Conservation (phyloP, 2,888 invertebrate species). For the Oscheius sp. region DNA sequence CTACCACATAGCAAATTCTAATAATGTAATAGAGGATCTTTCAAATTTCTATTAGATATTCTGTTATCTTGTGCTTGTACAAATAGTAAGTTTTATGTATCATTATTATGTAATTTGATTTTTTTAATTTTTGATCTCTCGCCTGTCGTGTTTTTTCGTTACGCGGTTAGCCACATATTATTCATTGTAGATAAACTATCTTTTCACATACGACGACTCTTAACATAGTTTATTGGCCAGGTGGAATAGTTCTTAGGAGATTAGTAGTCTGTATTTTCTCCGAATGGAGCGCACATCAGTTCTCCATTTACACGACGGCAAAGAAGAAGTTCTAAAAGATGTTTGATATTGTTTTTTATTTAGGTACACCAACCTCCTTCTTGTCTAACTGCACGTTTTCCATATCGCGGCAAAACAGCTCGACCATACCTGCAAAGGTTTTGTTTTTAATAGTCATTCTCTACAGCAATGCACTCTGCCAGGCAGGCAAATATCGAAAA, state of each 20-base stretch:
- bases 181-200: constrained; percentile 13
- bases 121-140: constrained; percentile 15
- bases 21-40: too few species aligned
- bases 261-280: neutral
- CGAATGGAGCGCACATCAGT: constrained; percentile 21
- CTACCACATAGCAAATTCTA: too few species aligned
- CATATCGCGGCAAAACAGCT: constrained; percentile 29
- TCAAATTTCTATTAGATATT: neutral
- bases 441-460: neutral
- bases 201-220: neutral
- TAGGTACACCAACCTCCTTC: constrained; percentile 15
- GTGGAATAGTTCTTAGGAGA: neutral
- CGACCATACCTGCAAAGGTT: constrained; percentile 25
- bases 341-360: neutral
- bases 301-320: constrained; percentile 25
- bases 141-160: constrained; percentile 8
- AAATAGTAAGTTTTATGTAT: neutral
- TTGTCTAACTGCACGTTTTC: constrained; percentile 19
- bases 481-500: too few species aligned
- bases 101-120: neutral
- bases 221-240: constrained; percentile 11
- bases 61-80: neutral
- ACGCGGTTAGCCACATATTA: constrained; percentile 28
- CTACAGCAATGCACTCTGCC: neutral
- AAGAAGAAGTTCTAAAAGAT: constrained; percentile 16